A percentile compares a stretch with the other conserved stretches of the same genome.
These are phyloP conservation scores for Gadopsis marmoratus DNA, from an alignment of 2,797 vertebrate genomes.

Conservation along the genomic window DNA sequence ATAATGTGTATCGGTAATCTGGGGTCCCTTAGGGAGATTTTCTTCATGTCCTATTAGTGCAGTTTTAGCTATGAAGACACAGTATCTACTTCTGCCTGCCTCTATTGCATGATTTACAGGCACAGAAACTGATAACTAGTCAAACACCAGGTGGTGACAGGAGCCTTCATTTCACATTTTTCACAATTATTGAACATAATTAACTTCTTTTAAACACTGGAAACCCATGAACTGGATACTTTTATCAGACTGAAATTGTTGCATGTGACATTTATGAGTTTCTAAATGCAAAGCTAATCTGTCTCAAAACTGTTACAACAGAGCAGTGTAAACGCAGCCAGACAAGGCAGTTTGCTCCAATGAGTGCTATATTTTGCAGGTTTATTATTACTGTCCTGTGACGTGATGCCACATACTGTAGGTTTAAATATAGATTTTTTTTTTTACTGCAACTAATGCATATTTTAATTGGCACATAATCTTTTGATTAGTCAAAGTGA, in stretches of 20 bases:
- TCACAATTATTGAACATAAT: background rate
- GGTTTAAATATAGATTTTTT: background rate
- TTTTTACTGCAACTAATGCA: background rate
- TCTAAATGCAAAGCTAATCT: background rate
- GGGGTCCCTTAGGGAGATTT: background rate
- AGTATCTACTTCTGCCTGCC: slow-evolving; percentile 15
- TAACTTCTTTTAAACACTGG: background rate
- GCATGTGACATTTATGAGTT: slow-evolving; percentile 15
- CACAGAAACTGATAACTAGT: slow-evolving; percentile 7
- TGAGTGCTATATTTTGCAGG: background rate
- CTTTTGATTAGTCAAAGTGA: background rate
- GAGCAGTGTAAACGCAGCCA: background rate
- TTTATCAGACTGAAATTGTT: background rate
- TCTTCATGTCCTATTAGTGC: slow-evolving; percentile 10
- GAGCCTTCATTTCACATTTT: slow-evolving; percentile 24
- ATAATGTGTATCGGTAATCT: slow-evolving; percentile 7
- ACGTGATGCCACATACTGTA: background rate
- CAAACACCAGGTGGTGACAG: background rate
- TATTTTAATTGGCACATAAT: background rate
- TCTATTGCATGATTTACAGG: background rate
- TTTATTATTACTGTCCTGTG: background rate
- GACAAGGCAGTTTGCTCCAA: background rate
- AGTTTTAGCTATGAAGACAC: background rate
- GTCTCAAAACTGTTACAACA: background rate
- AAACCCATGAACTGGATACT: background rate